Percentiles rank a stretch among this genome's conserved stretches.
Evolutionary conservation across 2,888 invertebrate species (phyloP).

Genomic region (Ophion ellenae): DNA sequence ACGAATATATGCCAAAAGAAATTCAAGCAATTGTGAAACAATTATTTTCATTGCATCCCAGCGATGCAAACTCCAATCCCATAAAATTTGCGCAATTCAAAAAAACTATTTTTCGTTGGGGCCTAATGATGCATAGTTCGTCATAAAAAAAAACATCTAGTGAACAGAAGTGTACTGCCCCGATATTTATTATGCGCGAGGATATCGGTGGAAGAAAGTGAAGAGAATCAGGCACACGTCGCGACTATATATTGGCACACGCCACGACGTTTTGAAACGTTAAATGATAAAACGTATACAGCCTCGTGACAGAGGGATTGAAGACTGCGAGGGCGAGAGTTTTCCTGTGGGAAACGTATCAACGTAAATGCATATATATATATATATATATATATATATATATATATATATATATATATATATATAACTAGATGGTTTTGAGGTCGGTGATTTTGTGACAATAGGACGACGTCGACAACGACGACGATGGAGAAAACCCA

Average conservation of each 20-base stretch:
- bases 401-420: constrained; percentile 6
- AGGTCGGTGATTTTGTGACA: constrained; percentile 58
- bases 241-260: constrained; percentile 37
- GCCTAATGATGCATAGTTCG: too few relatives aligned
- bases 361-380: neutral
- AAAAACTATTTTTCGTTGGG: too few relatives aligned
- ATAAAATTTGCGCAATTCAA: neutral
- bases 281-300: constrained; percentile 25
- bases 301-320: constrained; percentile 33
- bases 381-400: neutral
- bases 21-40: too few relatives aligned
- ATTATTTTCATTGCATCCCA: too few relatives aligned
- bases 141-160: neutral
- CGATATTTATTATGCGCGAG: neutral
- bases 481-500: constrained; percentile 45
- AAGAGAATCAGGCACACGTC: constrained; percentile 20
- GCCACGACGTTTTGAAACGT: constrained; percentile 33
- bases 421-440: constrained; percentile 37
- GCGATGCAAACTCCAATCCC: too few relatives aligned
- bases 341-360: constrained; percentile 32
- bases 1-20: too few relatives aligned
- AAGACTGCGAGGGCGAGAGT: constrained; percentile 26
- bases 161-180: neutral
- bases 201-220: constrained; percentile 19
- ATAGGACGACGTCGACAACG: constrained; percentile 36